Evolutionary conservation across 1,140 invertebrate species (phyloP), one percentile per base, ranked within the genome.

Genomic region (Tetragnatha versicolor): DNA sequence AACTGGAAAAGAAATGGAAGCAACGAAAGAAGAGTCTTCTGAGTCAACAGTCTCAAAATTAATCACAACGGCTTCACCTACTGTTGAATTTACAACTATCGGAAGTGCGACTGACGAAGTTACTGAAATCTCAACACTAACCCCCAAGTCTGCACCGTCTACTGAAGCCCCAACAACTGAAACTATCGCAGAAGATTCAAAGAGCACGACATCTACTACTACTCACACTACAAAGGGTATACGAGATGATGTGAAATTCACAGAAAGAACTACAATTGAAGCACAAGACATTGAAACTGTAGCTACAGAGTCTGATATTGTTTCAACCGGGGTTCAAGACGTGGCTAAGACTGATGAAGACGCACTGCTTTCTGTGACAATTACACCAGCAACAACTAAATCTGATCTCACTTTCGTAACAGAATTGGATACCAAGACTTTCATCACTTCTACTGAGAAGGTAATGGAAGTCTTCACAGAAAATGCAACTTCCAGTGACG

Each of bases 151-250:
- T n/a, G n/a, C n/a, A n/a, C n/a, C n/a, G n/a, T n/a, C 22, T 22
- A 27, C 10, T 2, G 51, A 22, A 22, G 12, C 10, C 7, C 0
- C 25, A 17, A 2, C n/a, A 55, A 61, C 55, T 29, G 20, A 66
- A 84, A 20, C 80, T 83, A 20, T 84, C 83, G n/a, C 65, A 75
- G 31, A 81, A 83, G 42, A 68, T 84, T 14, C 42, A 42, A 76
- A 80, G 61, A 51, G 69, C 49, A 60, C 61, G 63, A 49, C 53
- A 31, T 9, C 37, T 51, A n/a, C 70, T 47, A 58, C 72, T 27
- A 10, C 37, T 73, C 84, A 66, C 27, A 70, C 81, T 27, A 35
- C 53, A 33, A 39, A 76, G 10, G 72, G n/a, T 29, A 27, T 39
- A 5, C 12, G 27, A 31, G 47, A 65, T 55, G 78, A 33, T 73